phyloP scores from a whole-genome alignment of 2,888 invertebrate genomes.

The Dysmachus trigonus region DNA sequence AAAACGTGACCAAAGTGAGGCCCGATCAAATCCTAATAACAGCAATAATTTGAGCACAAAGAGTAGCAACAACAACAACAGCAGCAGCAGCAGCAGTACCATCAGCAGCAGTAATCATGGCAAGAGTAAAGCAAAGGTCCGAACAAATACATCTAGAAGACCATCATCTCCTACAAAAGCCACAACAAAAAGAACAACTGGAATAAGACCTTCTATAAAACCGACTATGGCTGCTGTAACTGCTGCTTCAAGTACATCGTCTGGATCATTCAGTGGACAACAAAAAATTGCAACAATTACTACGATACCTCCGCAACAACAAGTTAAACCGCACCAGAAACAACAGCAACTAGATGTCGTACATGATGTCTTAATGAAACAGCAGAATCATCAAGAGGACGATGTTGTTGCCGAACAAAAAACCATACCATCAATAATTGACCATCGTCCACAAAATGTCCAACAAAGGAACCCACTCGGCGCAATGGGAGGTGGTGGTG shows the following conservation, averaged over 20 bases:
- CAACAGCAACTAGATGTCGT: slow-evolving; percentile 40
- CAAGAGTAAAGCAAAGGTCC: slow-evolving; percentile 14
- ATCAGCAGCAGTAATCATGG: slow-evolving; percentile 1
- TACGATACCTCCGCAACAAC: slow-evolving; percentile 37
- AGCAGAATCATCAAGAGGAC: slow-evolving; percentile 43
- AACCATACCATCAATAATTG: slow-evolving; percentile 20
- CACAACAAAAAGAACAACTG: slow-evolving; percentile 50
- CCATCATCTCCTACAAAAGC: slow-evolving; percentile 54
- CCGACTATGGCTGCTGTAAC: slow-evolving; percentile 50
- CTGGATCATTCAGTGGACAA: background rate
- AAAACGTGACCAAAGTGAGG: slow-evolving; percentile 25
- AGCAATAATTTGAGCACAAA: slow-evolving; percentile 23
- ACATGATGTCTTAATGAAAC: slow-evolving; percentile 35
- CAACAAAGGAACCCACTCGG: slow-evolving; percentile 50
- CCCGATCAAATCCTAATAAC: slow-evolving; percentile 29
- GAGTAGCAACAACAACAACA: slow-evolving; percentile 1
- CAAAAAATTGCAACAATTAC: slow-evolving; percentile 42
- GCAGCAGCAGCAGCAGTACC: background rate
- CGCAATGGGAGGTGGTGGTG: slow-evolving; percentile 48
- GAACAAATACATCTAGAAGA: slow-evolving; percentile 38
- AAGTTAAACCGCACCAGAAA: slow-evolving; percentile 1
- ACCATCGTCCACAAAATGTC: slow-evolving; percentile 19
- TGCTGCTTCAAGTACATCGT: background rate
- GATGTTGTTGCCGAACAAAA: slow-evolving; percentile 42
- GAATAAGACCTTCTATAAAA: slow-evolving; percentile 55